Evolutionary conservation across 1,140 invertebrate species (phyloP).

Genomic region (Lordiphosa collinella): DNA sequence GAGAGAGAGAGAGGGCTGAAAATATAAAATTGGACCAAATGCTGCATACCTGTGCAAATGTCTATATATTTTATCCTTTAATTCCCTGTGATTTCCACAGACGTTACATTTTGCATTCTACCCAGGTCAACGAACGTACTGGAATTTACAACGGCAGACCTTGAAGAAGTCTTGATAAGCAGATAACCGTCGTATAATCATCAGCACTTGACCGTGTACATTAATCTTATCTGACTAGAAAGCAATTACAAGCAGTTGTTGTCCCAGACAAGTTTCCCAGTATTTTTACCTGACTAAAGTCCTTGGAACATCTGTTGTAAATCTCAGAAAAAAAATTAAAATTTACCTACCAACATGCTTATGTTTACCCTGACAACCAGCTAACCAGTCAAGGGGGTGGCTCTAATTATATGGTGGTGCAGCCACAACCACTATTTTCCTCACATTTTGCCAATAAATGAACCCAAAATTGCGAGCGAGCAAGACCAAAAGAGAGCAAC

Average conservation of each 20-base stretch:
- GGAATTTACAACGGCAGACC: not conserved
- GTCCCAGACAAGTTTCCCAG: slow-evolving; percentile 8
- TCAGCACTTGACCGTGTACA: slow-evolving; percentile 16
- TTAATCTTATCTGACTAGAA: not conserved
- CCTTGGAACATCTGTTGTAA: slow-evolving; percentile 46
- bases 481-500: not conserved
- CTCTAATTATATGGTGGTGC: slow-evolving; percentile 10
- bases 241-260: slow-evolving; percentile 16
- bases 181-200: slow-evolving; percentile 1
- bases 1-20: no score
- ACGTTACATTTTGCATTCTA: not conserved
- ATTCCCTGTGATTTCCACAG: no score
- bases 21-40: no score
- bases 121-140: slow-evolving; percentile 23
- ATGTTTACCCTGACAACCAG: slow-evolving; percentile 19
- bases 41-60: no score
- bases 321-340: slow-evolving; percentile 26
- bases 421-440: slow-evolving; percentile 15
- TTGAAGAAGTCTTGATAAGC: not conserved
- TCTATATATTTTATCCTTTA: no score
- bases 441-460: slow-evolving; percentile 6
- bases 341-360: slow-evolving; percentile 15
- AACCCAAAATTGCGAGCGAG: not conserved
- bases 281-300: slow-evolving; percentile 41
- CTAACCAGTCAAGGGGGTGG: slow-evolving; percentile 10